Evolutionary conservation across 2,888 invertebrate genomes (phyloP), one percentile per base, ranked within the genome.

Genomic region (Polietes domitor): DNA sequence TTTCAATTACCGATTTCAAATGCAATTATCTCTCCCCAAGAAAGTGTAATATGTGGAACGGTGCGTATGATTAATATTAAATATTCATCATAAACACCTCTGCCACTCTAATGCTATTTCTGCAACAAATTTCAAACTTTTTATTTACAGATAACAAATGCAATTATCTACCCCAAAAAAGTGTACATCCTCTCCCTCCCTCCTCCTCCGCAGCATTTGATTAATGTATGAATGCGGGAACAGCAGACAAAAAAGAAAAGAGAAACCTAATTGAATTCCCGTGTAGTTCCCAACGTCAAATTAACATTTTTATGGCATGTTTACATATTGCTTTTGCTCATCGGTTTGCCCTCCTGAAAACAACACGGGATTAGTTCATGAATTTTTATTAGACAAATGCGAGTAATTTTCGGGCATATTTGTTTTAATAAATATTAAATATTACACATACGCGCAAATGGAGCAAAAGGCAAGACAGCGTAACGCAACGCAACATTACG

Each of bases 401-500:
- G 68, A 17, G 68, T 68, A 68, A 41, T 68, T 43, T 58, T 28
- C 61, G 28, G 7, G 61, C 61, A 28, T 68, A 43, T 68, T 68
- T 68, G 68, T 58, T 53, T 61, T 75, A 53, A 80, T 80, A 71
- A 75, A 80, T 80, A 76, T 76, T 73, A 68, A 77, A 80, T 80
- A 50, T 70, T 55, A n/a, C 55, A 6, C n/a, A 24, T 53, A 15
- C 50, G 47, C 47, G 10, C 63, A 2, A n/a, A n/a, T n/a, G n/a
- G n/a, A n/a, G n/a, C 3, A 50, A 32, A 4, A 32, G 4, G 32
- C 4, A 32, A 32, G 4, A 9, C 32, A n/a, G 32, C 32, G 32
- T 4, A 32, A 32, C 4, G 32, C 47, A n/a, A 15, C 17, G 10
- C 17, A 32, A 26, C 12, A 7, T 17, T 47, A 41, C 68, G 17